Conservation (phyloP, 2,113 vertebrate species). For the Psammodynastes pulverulentus region DNA sequence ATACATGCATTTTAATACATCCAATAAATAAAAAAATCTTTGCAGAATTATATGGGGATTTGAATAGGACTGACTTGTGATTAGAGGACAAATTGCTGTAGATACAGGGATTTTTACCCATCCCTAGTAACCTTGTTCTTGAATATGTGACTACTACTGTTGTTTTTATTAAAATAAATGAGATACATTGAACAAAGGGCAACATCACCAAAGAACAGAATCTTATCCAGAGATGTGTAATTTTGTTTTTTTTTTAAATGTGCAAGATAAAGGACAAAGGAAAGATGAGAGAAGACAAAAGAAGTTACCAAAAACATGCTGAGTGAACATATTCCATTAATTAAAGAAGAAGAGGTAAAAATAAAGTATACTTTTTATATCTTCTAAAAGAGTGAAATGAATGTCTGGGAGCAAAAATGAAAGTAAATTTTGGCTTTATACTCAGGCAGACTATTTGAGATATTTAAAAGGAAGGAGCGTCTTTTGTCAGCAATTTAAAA, state of each 20-base stretch:
- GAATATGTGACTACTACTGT: not conserved
- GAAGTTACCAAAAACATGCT: not conserved
- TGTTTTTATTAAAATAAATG: not conserved
- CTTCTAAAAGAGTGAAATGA: not conserved
- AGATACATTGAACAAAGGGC: not conserved
- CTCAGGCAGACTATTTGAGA: not conserved
- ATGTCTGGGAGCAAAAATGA: not conserved
- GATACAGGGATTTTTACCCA: not conserved
- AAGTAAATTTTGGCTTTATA: not conserved
- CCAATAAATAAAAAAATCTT: not conserved
- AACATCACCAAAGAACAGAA: not conserved
- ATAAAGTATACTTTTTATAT: not conserved
- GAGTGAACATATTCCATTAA: not conserved
- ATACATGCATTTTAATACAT: not conserved
- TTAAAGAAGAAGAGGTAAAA: not conserved
- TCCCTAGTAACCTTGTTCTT: not conserved
- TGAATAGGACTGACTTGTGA: not conserved
- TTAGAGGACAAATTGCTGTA: not conserved
- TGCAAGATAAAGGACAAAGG: not conserved
- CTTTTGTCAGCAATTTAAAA: not conserved
- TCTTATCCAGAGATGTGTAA: not conserved
- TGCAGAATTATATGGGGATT: not conserved
- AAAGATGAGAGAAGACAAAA: slow-evolving; percentile 1
- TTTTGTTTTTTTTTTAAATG: too few species aligned
- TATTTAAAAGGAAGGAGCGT: not conserved